Evolutionary conservation across 2,113 vertebrate genomes (phyloP), one percentile per base, ranked within the genome.

Genomic region (Prunella fulvescens): DNA sequence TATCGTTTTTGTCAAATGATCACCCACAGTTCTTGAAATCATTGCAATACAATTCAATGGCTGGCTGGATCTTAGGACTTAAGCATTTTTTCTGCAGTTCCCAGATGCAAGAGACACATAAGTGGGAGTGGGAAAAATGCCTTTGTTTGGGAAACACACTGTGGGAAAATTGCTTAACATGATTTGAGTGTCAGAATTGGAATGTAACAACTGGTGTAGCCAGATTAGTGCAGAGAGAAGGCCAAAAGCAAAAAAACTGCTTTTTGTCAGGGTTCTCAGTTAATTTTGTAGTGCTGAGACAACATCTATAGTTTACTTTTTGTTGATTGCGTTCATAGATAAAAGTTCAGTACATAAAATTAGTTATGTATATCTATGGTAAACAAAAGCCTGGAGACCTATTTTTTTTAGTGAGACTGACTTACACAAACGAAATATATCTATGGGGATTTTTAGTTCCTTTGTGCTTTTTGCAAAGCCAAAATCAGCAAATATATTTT

Each of bases 151-250:
- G 56, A 94, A 95, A 81, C 24, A 81, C 13, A 40, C 73, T 79
- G 86, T 95, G 89, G 89, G 94, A 97, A 93, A 95, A 92, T 93
- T 91, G 39, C 73, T 92, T 28, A 76, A 95, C 11, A 3, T 25
- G 56, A 91, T 71, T 79, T 76, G 35, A 91, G 48, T 65, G 83
- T 93, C 81, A 84, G 88, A 91, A 88, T 11, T 71, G 69, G 71
- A 94, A 84, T 92, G 91, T 62, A 92, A 93, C 77, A 88, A 89
- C 51, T 71, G 19, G 25, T 64, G 31, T 67, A 79, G 83, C n/a
- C 83, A 93, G 69, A 84, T 78, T 5, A 67, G 40, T 67, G 31
- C 11, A 40, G 74, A 88, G 35, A 74, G 47, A 78, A 70, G 44
- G 51, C 64, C 24, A 60, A 80, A 80, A 81, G 24, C n/a, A 86